Percentiles rank a stretch among this genome's conserved stretches.
phyloP scores from a whole-genome alignment of 2,113 vertebrate genomes.

The Equus przewalskii region DNA sequence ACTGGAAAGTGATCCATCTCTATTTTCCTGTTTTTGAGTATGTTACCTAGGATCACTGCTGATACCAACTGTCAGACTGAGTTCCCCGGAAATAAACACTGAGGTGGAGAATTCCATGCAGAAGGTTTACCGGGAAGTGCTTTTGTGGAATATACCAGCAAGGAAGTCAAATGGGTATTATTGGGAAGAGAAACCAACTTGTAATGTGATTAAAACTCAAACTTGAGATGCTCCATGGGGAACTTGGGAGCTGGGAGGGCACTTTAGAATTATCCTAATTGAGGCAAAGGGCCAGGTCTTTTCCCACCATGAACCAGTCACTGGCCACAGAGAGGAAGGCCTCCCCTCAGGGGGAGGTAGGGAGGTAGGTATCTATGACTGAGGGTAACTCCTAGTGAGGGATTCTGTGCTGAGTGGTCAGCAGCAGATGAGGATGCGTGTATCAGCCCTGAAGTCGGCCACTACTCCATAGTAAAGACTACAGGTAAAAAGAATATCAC shows the following conservation, averaged over 20 bases:
- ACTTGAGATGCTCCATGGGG: background rate
- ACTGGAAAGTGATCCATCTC: background rate
- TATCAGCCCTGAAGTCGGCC: background rate
- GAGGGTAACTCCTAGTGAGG: background rate
- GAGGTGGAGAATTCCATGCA: background rate
- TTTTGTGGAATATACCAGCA: background rate
- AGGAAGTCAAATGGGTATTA: background rate
- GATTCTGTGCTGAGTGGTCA: background rate
- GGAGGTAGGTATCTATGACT: too few relatives aligned
- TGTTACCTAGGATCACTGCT: background rate
- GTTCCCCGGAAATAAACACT: background rate
- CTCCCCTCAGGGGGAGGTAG: too few relatives aligned
- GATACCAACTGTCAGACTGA: background rate
- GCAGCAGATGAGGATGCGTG: background rate
- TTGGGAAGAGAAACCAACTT: background rate
- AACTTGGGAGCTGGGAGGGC: rapidly evolving
- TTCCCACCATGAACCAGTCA: background rate
- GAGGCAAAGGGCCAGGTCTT: background rate
- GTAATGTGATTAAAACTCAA: background rate
- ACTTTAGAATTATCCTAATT: background rate
- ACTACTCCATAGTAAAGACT: background rate
- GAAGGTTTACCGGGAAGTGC: background rate
- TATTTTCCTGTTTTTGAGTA: background rate
- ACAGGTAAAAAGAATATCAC: background rate
- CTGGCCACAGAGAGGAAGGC: too few relatives aligned